phyloP scores from a whole-genome alignment of 1,140 invertebrate genomes.

The Drosophila nasuta region DNA sequence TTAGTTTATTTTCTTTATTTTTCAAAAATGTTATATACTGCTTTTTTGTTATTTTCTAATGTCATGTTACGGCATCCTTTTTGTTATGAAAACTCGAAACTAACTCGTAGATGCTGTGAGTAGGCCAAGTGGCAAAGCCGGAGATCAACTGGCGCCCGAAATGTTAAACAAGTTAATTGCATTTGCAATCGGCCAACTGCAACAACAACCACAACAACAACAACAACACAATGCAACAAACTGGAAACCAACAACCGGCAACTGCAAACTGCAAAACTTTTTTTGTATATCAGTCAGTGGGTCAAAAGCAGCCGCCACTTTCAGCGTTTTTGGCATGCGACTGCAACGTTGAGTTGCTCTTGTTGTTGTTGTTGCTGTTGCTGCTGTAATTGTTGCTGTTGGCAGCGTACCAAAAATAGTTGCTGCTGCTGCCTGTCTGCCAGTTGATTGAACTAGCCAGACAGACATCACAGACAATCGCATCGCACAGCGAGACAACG shows the following conservation, averaged over 20 bases:
- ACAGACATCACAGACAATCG: slow-evolving; percentile 41
- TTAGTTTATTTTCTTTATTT: too few relatives aligned
- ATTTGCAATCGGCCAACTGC: slow-evolving; percentile 42
- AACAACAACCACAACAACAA: slow-evolving; percentile 4
- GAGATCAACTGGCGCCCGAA: slow-evolving; percentile 48
- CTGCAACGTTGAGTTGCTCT: slow-evolving; percentile 35
- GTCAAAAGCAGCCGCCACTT: slow-evolving; percentile 76
- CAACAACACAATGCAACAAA: slow-evolving; percentile 52
- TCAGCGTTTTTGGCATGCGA: slow-evolving; percentile 75
- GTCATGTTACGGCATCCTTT: not conserved
- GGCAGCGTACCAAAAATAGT: slow-evolving; percentile 78
- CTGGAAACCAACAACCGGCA: slow-evolving; percentile 43
- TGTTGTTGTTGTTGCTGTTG: slow-evolving; percentile 27
- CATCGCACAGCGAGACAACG: slow-evolving; percentile 14
- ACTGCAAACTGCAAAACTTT: slow-evolving; percentile 39
- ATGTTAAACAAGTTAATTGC: slow-evolving; percentile 65
- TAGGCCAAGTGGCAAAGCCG: slow-evolving; percentile 30
- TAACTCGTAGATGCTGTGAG: not conserved
- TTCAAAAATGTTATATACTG: too few relatives aligned
- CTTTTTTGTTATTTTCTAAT: not conserved
- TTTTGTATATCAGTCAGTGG: slow-evolving; percentile 78
- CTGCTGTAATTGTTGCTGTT: slow-evolving; percentile 48
- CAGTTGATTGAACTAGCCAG: slow-evolving; percentile 71
- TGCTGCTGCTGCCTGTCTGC: slow-evolving; percentile 24
- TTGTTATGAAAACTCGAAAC: slow-evolving; percentile 20